Evolutionary conservation across 1,140 invertebrate species (phyloP).

Genomic region (Meloidogyne floridensis): DNA sequence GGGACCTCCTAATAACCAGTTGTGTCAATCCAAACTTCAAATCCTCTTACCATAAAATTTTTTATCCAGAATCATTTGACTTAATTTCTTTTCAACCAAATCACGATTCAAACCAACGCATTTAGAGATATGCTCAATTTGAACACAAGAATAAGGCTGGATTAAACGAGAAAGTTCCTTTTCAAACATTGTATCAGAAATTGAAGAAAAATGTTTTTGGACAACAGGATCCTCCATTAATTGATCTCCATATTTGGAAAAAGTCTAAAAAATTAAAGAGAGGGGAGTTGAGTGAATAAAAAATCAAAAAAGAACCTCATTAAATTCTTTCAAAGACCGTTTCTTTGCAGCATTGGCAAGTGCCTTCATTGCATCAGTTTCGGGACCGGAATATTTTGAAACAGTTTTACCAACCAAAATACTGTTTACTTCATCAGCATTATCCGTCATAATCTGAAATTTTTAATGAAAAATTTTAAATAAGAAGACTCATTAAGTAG

Average conservation of each 20-base stretch:
- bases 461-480: too few relatives aligned
- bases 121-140: conserved; percentile 74
- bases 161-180: conserved; percentile 98
- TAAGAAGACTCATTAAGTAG: too few relatives aligned
- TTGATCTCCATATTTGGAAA: conserved; percentile 83
- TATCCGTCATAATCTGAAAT: conserved; percentile 65
- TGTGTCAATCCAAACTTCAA: too few relatives aligned
- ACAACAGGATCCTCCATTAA: conserved; percentile 94
- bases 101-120: conserved; percentile 74
- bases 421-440: conserved; percentile 89
- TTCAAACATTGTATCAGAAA: conserved; percentile 98
- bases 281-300: background rate
- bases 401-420: conserved; percentile 95
- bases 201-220: conserved; percentile 86
- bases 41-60: conserved; percentile 75
- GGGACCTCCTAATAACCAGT: too few relatives aligned
- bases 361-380: conserved; percentile 92
- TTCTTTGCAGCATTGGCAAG: conserved; percentile 93
- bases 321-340: conserved; percentile 69
- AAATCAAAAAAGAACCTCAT: conserved; percentile 68
- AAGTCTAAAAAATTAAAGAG: conserved; percentile 69
- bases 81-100: conserved; percentile 92
- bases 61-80: conserved; percentile 99
- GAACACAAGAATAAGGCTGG: conserved; percentile 94
- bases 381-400: conserved; percentile 88